Conservation (phyloP, 2,888 invertebrate genomes). For the Meiosimyza platycephala region DNA sequence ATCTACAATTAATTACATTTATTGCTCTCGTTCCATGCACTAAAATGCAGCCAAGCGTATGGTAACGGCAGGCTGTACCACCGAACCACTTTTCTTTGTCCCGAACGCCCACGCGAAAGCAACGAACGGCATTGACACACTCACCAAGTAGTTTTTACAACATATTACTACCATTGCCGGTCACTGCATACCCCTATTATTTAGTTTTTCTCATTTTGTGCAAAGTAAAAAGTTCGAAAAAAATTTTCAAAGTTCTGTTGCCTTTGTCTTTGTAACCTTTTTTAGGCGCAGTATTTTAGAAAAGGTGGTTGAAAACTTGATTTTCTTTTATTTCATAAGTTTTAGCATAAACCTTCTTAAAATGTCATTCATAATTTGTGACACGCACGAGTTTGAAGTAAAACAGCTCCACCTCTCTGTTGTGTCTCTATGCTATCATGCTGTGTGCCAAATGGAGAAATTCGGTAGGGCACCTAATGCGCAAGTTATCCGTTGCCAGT, state of each 20-base stretch:
- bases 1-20: conserved; percentile 35
- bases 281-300: not conserved
- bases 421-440: not conserved
- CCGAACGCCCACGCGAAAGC: not conserved
- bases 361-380: too few species aligned
- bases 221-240: not conserved
- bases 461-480: conserved; percentile 21
- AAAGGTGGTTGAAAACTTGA: not conserved
- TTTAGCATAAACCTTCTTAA: too few species aligned
- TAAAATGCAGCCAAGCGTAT: not conserved
- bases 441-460: conserved; percentile 28
- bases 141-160: conserved; percentile 19
- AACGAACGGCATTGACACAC: conserved; percentile 38
- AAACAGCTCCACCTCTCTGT: not conserved
- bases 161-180: not conserved
- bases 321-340: too few species aligned
- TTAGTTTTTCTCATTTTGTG: not conserved
- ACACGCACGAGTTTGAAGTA: too few species aligned
- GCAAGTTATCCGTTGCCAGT: conserved; percentile 35
- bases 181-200: not conserved
- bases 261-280: conserved; percentile 14
- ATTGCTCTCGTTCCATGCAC: conserved; percentile 16
- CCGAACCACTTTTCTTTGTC: too few species aligned
- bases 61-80: too few species aligned
- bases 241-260: conserved; percentile 13